Base-by-base conservation (phyloP, 2,888 invertebrate species). In the Cheilosia scutellata region DNA sequence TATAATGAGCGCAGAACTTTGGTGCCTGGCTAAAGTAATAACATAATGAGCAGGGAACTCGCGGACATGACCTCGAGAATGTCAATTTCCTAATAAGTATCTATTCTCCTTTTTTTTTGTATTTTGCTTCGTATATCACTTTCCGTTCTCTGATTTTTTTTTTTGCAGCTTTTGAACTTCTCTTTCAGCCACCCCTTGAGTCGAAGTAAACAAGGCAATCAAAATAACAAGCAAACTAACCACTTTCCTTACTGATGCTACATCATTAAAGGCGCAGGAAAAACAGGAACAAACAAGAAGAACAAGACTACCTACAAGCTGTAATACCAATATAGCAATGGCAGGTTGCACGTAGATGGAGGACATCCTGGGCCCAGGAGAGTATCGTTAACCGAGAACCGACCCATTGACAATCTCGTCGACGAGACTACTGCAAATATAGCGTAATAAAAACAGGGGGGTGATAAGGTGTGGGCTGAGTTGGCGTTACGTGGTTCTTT, bases 221-320 rank as follows among this genome's bases (percentile, higher is more conserved):
- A 79, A 68, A 83, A 83, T 74, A 83, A 83, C 74, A 83, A 83
- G 78, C 72, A 78, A 42, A 62, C 62, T 72, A 78, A 83, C 72
- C 79, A 80, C 84, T 75, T 84, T 84, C 80, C 31, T 79, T 79
- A 31, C 83, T 79, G 55, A 74, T 79, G 55, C 62, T 84, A 75
- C 75, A 75, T 84, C 79, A 75, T 84, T 84, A 80, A 80, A 75
- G 70, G 65, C 47, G 27, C 63, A 70, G 53, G 44, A 51, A 55
- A 62, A 68, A 55, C 58, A 68, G 40, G 71, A 82, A 47, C 37
- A 78, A 74, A 78, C 47, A 70, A 63, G 9, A 5, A 53, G 25
- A 7, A 58, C 58, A 58, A 47, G 25, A 58, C 2, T 49, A 33
- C 44, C 5, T 42, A 33, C 44, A 57, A n/a, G 37, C 57, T 37